These are phyloP conservation scores for Malaclemys terrapin DNA, from an alignment of 2,113 vertebrate species.

Conservation along the genomic window DNA sequence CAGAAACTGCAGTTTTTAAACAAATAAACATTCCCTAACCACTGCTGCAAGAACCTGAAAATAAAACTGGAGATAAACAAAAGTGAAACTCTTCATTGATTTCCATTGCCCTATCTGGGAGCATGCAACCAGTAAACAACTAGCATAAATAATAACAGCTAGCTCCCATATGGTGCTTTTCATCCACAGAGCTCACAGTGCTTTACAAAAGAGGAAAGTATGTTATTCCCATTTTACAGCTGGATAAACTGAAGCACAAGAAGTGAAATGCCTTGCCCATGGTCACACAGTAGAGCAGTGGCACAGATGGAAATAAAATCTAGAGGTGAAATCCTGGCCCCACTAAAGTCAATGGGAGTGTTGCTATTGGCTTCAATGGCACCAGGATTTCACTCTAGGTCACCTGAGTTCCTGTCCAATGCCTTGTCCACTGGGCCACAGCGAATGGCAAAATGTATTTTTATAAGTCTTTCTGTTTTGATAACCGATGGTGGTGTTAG, in stretches of 20 bases:
- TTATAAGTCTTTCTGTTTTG: background rate
- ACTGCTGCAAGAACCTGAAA: background rate
- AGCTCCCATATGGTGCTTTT: conserved; percentile 23
- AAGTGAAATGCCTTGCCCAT: background rate
- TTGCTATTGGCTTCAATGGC: background rate
- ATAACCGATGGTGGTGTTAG: background rate
- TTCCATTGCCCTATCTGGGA: background rate
- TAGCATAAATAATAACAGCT: conserved; percentile 53
- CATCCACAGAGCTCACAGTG: background rate
- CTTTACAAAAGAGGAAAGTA: background rate
- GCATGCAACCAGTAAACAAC: conserved; percentile 50
- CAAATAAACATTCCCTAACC: conserved; percentile 14
- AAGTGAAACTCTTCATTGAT: conserved; percentile 20
- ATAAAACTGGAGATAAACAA: conserved; percentile 33
- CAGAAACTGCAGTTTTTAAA: background rate
- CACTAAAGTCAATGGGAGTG: background rate
- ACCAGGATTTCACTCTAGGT: background rate
- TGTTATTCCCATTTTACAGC: background rate
- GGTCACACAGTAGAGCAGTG: background rate
- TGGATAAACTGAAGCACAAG: background rate
- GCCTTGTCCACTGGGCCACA: accelerated
- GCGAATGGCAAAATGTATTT: background rate
- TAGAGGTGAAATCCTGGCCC: background rate
- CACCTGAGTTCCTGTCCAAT: background rate
- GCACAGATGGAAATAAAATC: background rate